Base-by-base conservation (phyloP, 2,113 vertebrate species). In the Chitala chitala region DNA sequence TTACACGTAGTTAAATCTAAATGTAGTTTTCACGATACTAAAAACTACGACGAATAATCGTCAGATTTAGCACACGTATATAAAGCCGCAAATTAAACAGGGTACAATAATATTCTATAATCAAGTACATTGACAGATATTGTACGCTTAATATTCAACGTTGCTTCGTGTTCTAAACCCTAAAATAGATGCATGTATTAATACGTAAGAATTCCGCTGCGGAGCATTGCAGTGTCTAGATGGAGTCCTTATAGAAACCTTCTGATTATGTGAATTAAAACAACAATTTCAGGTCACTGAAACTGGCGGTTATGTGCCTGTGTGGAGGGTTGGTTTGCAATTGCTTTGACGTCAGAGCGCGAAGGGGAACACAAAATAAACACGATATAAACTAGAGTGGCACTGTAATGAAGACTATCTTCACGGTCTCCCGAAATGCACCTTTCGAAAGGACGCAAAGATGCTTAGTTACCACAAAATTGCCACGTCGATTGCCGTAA, bases 301-400 rank as follows among this genome's bases (percentile, higher is more conserved):
- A 81, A 82, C 78, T 76, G 74, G 54, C 6, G 61, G 24, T 42
- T 15, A 31, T 50, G 9, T n/a, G n/a, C n/a, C n/a, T n/a, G n/a
- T n/a, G n/a, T 38, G 26, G 78, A 74, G 79, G 81, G 76, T 74
- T 81, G 79, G 80, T 81, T 74, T 78, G 81, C 84, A 82, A 81
- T 79, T 71, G 80, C 80, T 77, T 58, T 89, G 86, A 90, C 89
- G 89, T 91, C 89, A 89, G 20, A 8, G 65, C 53, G 79, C 78
- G 51, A 80, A 75, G 71, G 77, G 66, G 82, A 76, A 75, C 77
- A 66, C 53, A 82, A 22, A 80, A 78, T 72, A 83, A 72, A 76
- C 80, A 66, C 70, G 4, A 29, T 86, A 91, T 92, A 90, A 88
- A 89, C 71, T 73, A 72, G 15, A 65, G n/a, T 68, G 61, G 66